Percentiles rank a stretch among this genome's conserved stretches.
phyloP scores from a whole-genome alignment of 2,888 invertebrate species.

The Beris morrisii region DNA sequence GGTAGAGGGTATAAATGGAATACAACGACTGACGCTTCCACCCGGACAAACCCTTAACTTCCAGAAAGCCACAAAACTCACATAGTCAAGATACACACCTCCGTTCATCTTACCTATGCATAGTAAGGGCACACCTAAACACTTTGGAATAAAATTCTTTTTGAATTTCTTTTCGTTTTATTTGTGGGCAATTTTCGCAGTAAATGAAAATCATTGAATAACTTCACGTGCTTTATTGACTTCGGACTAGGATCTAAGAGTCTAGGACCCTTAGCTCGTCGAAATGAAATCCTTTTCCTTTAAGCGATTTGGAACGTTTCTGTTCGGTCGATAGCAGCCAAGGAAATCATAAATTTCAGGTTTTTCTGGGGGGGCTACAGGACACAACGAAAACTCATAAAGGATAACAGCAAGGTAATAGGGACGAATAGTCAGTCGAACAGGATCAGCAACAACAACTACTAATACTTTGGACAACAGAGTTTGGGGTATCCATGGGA shows the following conservation, averaged over 20 bases:
- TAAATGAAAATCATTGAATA: slow-evolving; percentile 32
- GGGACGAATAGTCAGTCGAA: too few species aligned
- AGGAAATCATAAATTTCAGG: slow-evolving; percentile 30
- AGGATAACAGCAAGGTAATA: background rate
- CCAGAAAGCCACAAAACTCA: too few species aligned
- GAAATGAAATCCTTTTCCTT: too few species aligned
- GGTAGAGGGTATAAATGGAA: too few species aligned
- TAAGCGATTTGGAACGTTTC: too few species aligned
- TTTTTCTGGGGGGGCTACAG: slow-evolving; percentile 13
- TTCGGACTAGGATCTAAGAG: slow-evolving; percentile 10
- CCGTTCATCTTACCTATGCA: too few species aligned
- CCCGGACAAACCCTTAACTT: too few species aligned
- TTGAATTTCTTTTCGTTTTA: slow-evolving; percentile 6
- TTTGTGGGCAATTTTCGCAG: slow-evolving; percentile 10
- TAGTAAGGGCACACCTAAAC: background rate
- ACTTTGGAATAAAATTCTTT: slow-evolving; percentile 2
- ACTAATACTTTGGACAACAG: too few species aligned
- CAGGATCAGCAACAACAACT: background rate
- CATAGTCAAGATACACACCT: too few species aligned
- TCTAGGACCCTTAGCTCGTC: too few species aligned
- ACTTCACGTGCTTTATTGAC: slow-evolving; percentile 26
- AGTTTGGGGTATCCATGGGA: background rate
- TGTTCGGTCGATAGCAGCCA: background rate
- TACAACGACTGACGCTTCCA: too few species aligned
- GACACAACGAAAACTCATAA: slow-evolving; percentile 8